phyloP scores from a whole-genome alignment of 1,140 invertebrate genomes.

The Hyphantria cunea region DNA sequence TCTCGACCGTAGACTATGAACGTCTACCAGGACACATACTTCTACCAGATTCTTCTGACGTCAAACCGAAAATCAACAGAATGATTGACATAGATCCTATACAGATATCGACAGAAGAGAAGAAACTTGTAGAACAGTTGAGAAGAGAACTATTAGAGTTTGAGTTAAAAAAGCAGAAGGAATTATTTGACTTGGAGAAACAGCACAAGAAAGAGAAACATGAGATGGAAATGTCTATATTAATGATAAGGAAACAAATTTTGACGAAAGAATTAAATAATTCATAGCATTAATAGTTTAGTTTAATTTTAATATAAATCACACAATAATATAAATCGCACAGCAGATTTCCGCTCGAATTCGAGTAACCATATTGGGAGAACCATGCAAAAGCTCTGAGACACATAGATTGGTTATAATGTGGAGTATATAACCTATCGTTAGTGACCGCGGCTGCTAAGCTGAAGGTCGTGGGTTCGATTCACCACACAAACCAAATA shows the following conservation, averaged over 20 bases:
- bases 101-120: slow-evolving; percentile 1
- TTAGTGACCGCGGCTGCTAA: too few species aligned
- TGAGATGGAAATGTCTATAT: slow-evolving; percentile 25
- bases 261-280: slow-evolving; percentile 24
- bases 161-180: slow-evolving; percentile 20
- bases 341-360: too few species aligned
- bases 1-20: too few species aligned
- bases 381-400: too few species aligned
- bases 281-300: slow-evolving; percentile 5
- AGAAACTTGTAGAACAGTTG: slow-evolving; percentile 10
- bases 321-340: too few species aligned
- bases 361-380: too few species aligned
- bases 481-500: too few species aligned
- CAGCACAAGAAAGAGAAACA: slow-evolving; percentile 22
- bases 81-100: slow-evolving; percentile 14
- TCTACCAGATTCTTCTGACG: slow-evolving; percentile 4
- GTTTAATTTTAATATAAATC: not conserved
- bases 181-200: slow-evolving; percentile 31
- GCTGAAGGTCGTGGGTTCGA: too few species aligned
- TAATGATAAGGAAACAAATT: slow-evolving; percentile 23
- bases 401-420: too few species aligned
- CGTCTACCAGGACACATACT: slow-evolving; percentile 6
- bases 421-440: too few species aligned
- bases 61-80: slow-evolving; percentile 10
- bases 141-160: slow-evolving; percentile 27